phyloP scores from a whole-genome alignment of 1,140 invertebrate species.

The Lithobius niger region DNA sequence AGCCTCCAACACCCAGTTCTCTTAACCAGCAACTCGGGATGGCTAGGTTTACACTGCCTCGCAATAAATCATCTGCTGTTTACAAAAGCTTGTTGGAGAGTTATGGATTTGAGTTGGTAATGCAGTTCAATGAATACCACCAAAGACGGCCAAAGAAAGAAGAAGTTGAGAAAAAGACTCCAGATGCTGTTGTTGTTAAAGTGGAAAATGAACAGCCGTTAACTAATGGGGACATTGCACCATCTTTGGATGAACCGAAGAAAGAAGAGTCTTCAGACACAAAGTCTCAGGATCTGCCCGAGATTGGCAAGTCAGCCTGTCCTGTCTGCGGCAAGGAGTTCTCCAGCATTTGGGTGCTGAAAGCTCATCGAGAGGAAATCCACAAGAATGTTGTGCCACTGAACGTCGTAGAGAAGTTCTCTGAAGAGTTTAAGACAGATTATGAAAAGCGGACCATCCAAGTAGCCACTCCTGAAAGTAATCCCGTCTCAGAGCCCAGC shows the following conservation, averaged over 20 bases:
- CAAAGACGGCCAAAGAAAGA: constrained; percentile 47
- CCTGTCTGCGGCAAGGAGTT: constrained; percentile 84
- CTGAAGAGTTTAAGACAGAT: constrained; percentile 73
- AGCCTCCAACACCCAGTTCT: neutral
- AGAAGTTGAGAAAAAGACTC: constrained; percentile 17
- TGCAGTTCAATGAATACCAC: constrained; percentile 90
- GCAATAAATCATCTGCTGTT: constrained; percentile 60
- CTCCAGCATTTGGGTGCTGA: constrained; percentile 88
- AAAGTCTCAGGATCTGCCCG: constrained; percentile 32
- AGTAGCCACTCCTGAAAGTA: constrained; percentile 25
- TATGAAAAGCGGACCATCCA: constrained; percentile 58
- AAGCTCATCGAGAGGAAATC: constrained; percentile 88
- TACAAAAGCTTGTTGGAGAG: constrained; percentile 82
- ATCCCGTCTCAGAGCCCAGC: constrained; percentile 28
- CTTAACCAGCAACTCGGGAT: constrained; percentile 9
- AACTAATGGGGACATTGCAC: constrained; percentile 16
- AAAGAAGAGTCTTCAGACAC: constrained; percentile 12
- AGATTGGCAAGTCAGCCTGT: constrained; percentile 59
- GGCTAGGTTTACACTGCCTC: constrained; percentile 33
- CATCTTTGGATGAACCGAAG: neutral
- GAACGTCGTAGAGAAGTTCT: constrained; percentile 79
- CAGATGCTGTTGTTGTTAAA: constrained; percentile 11
- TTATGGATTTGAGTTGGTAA: constrained; percentile 87
- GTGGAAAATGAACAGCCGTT: constrained; percentile 13
- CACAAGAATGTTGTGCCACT: constrained; percentile 80